Percentiles rank a stretch among this genome's conserved stretches.
These are phyloP conservation scores for Kryptopterus vitreolus DNA, from an alignment of 2,797 vertebrate genomes.

Conservation along the genomic window DNA sequence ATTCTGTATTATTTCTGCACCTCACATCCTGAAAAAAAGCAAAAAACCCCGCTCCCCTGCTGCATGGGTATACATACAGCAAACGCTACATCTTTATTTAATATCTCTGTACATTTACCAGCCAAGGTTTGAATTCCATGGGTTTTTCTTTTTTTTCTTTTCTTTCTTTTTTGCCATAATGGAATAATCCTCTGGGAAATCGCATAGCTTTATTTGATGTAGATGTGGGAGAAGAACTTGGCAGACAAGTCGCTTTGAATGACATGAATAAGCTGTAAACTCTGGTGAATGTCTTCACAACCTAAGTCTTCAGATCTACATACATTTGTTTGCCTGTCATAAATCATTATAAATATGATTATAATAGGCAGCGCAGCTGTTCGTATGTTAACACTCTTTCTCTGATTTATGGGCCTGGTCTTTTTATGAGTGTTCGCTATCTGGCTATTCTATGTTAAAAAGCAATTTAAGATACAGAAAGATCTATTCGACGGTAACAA, in stretches of 20 bases:
- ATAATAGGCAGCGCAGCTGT: constrained; percentile 25
- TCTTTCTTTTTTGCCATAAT: constrained; percentile 58
- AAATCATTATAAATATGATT: constrained; percentile 29
- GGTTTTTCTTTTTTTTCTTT: no score
- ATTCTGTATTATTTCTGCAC: constrained; percentile 41
- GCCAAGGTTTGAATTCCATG: constrained; percentile 61
- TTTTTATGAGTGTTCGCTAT: not conserved
- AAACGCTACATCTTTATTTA: constrained; percentile 65
- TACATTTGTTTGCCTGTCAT: constrained; percentile 21
- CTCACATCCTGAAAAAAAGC: constrained; percentile 19
- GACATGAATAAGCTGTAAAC: constrained; percentile 38
- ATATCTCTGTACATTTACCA: constrained; percentile 53
- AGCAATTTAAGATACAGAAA: not conserved
- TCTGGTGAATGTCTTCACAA: not conserved
- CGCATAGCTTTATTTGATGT: constrained; percentile 62
- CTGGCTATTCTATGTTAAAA: constrained; percentile 1
- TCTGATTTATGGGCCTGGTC: not conserved
- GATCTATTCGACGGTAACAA: not conserved
- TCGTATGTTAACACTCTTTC: constrained; percentile 8
- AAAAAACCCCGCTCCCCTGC: constrained; percentile 22
- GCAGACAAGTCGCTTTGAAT: constrained; percentile 57
- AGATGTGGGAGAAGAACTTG: constrained; percentile 58
- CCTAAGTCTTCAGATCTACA: constrained; percentile 1
- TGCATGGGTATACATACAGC: constrained; percentile 56
- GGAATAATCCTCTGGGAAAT: constrained; percentile 57